These are phyloP conservation scores for Priapulus caudatus DNA, from an alignment of 2,888 invertebrate genomes.

Conservation along the genomic window DNA sequence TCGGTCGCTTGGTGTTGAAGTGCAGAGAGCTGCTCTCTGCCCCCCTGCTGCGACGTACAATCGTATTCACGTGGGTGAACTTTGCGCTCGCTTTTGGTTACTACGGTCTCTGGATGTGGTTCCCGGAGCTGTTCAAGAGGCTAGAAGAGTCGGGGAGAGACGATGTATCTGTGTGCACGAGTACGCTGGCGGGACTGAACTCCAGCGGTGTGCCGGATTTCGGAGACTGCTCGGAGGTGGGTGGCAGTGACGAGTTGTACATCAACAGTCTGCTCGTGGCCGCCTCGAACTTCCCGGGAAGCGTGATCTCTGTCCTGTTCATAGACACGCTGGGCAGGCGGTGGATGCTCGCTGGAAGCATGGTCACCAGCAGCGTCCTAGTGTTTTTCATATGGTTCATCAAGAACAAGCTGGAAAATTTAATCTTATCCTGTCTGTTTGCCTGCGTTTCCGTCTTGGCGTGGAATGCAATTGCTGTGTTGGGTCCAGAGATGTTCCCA, in stretches of 20 bases:
- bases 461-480: conserved; percentile 42
- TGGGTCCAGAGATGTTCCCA: conserved; percentile 42
- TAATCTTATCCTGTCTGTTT: not conserved
- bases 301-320: conserved; percentile 33
- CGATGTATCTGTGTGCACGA: conserved; percentile 17
- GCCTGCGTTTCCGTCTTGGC: conserved; percentile 37
- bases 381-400: conserved; percentile 41
- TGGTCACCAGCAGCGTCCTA: conserved; percentile 28
- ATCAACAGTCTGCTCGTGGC: conserved; percentile 35
- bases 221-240: conserved; percentile 3
- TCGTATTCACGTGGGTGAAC: not conserved
- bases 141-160: conserved; percentile 38
- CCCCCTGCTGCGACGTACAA: not conserved
- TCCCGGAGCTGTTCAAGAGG: conserved; percentile 45
- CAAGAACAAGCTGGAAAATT: conserved; percentile 27
- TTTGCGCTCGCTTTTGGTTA: conserved; percentile 35
- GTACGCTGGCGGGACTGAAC: not conserved
- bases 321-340: conserved; percentile 37
- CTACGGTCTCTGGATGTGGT: conserved; percentile 48
- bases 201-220: no score
- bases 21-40: not conserved
- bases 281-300: conserved; percentile 36
- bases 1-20: conserved; percentile 47
- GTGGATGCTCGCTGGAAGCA: conserved; percentile 22
- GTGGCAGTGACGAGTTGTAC: conserved; percentile 27